phyloP scores from a whole-genome alignment of 2,797 vertebrate species.

The Propithecus deckenii region DNA sequence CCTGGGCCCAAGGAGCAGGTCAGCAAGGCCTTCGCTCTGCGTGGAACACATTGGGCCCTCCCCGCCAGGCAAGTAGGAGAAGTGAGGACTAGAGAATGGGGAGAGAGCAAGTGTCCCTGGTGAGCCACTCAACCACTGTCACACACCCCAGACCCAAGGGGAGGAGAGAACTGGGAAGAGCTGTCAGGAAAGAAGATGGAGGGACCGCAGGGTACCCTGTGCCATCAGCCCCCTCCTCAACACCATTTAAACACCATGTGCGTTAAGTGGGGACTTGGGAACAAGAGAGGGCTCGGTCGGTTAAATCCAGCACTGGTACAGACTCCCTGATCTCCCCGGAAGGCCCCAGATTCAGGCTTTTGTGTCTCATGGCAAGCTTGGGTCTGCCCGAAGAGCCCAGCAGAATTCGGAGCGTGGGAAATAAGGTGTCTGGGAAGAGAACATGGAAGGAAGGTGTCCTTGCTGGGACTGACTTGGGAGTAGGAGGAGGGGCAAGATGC shows the following conservation, averaged over 20 bases:
- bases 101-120: neutral
- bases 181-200: neutral
- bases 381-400: neutral
- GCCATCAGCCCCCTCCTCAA: rapidly evolving
- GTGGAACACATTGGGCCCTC: neutral
- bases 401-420: neutral
- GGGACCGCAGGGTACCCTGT: neutral
- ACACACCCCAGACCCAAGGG: neutral
- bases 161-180: neutral
- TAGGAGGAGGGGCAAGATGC: neutral
- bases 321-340: neutral
- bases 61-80: neutral
- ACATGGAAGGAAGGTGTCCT: neutral
- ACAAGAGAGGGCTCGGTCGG: neutral
- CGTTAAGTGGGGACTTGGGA: too few species aligned
- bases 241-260: neutral
- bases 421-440: neutral
- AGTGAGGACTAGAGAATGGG: neutral
- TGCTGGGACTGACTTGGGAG: neutral
- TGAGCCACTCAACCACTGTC: neutral
- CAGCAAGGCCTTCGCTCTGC: neutral
- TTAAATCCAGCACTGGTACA: rapidly evolving
- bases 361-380: neutral
- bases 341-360: neutral
- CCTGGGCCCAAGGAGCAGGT: neutral